Evolutionary conservation across 2,113 vertebrate genomes (phyloP).

Genomic region (Rhinogobius similis): DNA sequence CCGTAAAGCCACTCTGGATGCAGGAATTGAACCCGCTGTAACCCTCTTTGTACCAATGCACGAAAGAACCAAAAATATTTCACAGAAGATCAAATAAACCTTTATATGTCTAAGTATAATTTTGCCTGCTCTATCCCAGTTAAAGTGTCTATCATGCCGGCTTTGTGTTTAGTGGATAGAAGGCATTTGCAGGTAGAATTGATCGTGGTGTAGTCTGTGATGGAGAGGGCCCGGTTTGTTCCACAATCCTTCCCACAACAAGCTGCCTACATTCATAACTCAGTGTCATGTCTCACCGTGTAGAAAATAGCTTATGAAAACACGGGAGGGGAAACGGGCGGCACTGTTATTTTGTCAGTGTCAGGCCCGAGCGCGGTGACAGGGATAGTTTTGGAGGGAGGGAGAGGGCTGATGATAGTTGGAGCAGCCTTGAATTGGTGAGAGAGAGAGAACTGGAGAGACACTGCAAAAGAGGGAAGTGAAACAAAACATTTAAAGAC

Average conservation of each 20-base stretch:
- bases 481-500: no score
- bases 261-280: slow-evolving; percentile 34
- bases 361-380: slow-evolving; percentile 35
- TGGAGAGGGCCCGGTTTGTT: slow-evolving; percentile 8
- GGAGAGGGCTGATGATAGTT: slow-evolving; percentile 6
- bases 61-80: background rate
- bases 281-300: slow-evolving; percentile 25
- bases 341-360: slow-evolving; percentile 57
- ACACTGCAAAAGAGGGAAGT: slow-evolving; percentile 13
- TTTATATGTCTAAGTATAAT: no score
- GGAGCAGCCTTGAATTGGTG: slow-evolving; percentile 23
- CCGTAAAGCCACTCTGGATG: no score
- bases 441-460: slow-evolving; percentile 23
- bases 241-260: slow-evolving; percentile 21
- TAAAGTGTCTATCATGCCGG: background rate
- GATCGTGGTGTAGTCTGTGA: background rate
- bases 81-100: background rate
- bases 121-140: background rate
- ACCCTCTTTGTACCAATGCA: no score
- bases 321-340: slow-evolving; percentile 25
- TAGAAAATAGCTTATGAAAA: slow-evolving; percentile 38
- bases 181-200: slow-evolving; percentile 5
- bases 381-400: slow-evolving; percentile 34
- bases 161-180: background rate
- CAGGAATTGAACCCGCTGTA: no score